Base-by-base conservation (phyloP, 2,797 vertebrate species). In the Ptychobarbus kaznakovi region DNA sequence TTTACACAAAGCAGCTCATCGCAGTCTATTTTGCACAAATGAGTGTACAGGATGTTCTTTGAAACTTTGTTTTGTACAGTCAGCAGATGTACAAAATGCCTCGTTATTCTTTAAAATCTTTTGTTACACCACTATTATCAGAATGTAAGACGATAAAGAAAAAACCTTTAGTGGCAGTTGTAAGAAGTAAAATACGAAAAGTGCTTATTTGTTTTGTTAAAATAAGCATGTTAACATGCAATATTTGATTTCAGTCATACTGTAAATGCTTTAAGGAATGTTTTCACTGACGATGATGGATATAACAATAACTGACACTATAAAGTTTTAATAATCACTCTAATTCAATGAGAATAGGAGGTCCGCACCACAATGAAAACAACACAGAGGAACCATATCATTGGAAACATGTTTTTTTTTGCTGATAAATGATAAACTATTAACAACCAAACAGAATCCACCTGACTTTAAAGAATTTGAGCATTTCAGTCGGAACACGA, bases 61-160 rank as follows among this genome's bases (percentile, higher is more conserved):
- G 53, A 79, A 73, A 79, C 63, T 70, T 32, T 79, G 63, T 28
- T 32, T 38, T 38, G 83, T 51, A 49, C 53, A 49, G 68, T 85
- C 83, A 85, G 83, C 76, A 80, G 66, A 85, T 85, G 53, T 80
- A 73, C 53, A 69, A 84, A 78, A 80, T 6, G 22, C 6, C 38
- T 61, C 65, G 42, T 84, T 69, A 78, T 84, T 49, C 76, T 80
- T 49, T 51, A 3, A 80, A 65, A 73, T 70, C 42, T 25, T 72
- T 51, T 65, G 13, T 46, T 18, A 20, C 9, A 35, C 25, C 4
- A 3, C 9, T 16, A 66, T 40, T 46, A 49, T 22, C 8, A n/a
- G 51, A 58, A 84, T 32, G 51, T 46, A 42, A 51, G 44, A 58
- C 40, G 16, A 35, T 56, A 56, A 44, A 79, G 40, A 32, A 68